phyloP scores from a whole-genome alignment of 2,888 invertebrate species.

The Heteromurus nitidus region DNA sequence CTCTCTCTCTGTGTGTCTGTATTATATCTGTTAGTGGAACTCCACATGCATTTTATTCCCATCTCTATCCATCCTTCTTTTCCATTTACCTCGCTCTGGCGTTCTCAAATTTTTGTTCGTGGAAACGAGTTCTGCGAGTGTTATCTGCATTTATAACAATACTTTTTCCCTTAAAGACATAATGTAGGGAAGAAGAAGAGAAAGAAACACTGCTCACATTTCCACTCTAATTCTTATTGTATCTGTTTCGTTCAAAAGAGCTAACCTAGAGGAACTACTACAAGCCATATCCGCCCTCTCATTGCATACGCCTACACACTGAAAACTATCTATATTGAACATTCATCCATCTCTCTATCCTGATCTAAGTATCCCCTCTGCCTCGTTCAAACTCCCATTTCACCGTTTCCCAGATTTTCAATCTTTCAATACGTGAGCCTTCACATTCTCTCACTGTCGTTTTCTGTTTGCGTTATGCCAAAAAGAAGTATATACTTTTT shows the following conservation, averaged over 20 bases:
- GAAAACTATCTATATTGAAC: conserved; percentile 14
- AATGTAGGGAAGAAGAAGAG: conserved; percentile 4
- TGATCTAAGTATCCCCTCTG: conserved; percentile 44
- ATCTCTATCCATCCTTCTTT: neutral
- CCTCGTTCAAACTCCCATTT: conserved; percentile 58
- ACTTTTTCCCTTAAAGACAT: conserved; percentile 47
- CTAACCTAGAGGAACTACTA: no score
- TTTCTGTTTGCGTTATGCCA: neutral
- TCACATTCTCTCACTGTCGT: conserved; percentile 15
- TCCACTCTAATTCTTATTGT: conserved; percentile 9
- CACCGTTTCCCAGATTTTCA: conserved; percentile 45
- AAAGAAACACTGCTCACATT: conserved; percentile 7
- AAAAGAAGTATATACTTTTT: neutral
- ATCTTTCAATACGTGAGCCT: conserved; percentile 47
- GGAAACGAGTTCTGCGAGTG: neutral
- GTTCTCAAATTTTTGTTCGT: neutral
- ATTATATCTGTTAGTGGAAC: no score
- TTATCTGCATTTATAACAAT: conserved; percentile 56
- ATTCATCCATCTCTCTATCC: conserved; percentile 32
- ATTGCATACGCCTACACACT: conserved; percentile 4
- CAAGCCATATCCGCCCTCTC: neutral
- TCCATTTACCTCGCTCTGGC: neutral
- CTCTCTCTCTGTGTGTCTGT: no score
- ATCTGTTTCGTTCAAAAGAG: no score
- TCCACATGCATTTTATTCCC: no score